Conservation (phyloP, 2,113 vertebrate species). For the Prunella himalayana region DNA sequence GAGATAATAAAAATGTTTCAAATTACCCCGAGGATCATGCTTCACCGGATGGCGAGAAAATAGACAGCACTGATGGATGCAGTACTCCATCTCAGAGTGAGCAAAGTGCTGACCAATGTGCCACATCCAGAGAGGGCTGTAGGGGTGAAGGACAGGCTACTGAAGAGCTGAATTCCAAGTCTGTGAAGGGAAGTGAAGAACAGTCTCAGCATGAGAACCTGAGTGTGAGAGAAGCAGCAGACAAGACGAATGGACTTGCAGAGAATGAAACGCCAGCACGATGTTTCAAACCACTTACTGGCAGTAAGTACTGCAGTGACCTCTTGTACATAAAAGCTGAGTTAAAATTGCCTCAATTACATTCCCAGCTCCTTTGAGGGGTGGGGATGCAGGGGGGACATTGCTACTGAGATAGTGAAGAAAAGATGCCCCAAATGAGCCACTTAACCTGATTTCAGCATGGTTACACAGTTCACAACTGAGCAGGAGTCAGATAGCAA, state of each 20-base stretch:
- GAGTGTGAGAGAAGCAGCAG: neutral
- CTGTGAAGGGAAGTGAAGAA: neutral
- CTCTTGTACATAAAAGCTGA: neutral
- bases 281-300: neutral
- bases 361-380: neutral
- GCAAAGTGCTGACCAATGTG: neutral
- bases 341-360: neutral
- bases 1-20: conserved; percentile 24
- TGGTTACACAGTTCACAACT: neutral
- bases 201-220: neutral
- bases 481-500: neutral
- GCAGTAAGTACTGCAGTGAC: conserved; percentile 64
- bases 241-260: neutral
- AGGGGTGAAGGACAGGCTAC: neutral
- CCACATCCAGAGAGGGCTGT: neutral
- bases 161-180: conserved; percentile 2
- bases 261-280: neutral
- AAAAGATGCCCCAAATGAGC: neutral
- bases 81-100: neutral
- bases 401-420: neutral
- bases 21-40: neutral
- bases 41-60: conserved; percentile 15
- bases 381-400: neutral
- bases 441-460: neutral
- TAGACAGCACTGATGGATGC: conserved; percentile 7